Evolutionary conservation across 2,888 invertebrate species (phyloP).

Genomic region (Rhynchonema sp.): DNA sequence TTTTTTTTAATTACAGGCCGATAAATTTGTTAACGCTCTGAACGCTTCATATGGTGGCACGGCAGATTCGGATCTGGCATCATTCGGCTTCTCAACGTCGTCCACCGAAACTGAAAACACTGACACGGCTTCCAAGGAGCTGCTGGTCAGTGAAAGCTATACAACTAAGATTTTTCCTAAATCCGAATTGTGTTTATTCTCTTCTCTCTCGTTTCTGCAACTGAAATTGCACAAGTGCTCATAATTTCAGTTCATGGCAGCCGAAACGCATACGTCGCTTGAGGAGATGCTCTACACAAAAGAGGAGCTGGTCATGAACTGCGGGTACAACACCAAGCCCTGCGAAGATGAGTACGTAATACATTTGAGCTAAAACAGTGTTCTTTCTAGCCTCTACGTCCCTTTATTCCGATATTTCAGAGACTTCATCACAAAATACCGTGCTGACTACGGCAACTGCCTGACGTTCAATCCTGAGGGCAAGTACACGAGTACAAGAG

Average conservation of each 20-base stretch:
- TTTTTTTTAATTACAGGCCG: neutral
- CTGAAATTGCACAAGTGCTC: no score
- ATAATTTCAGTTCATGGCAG: no score
- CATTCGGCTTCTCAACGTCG: neutral
- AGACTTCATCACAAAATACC: slow-evolving; percentile 28
- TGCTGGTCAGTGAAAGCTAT: no score
- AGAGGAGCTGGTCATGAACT: slow-evolving; percentile 19
- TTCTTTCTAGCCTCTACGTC: neutral
- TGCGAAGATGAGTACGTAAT: slow-evolving; percentile 15
- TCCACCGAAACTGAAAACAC: neutral
- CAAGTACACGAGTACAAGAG: slow-evolving; percentile 11
- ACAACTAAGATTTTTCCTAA: no score
- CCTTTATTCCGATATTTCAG: slow-evolving; percentile 14
- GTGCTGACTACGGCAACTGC: slow-evolving; percentile 18
- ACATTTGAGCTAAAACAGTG: neutral
- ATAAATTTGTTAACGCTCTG: neutral
- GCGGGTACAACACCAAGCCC: slow-evolving; percentile 19
- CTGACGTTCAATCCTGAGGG: slow-evolving; percentile 25
- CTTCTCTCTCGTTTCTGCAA: neutral
- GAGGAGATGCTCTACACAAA: slow-evolving; percentile 11
- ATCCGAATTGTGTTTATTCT: neutral
- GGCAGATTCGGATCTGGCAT: neutral
- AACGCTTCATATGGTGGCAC: neutral
- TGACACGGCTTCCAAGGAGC: neutral
- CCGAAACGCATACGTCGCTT: neutral